Evolutionary conservation across 2,113 vertebrate species (phyloP), one percentile per base, ranked within the genome.

Genomic region (Procavia capensis): DNA sequence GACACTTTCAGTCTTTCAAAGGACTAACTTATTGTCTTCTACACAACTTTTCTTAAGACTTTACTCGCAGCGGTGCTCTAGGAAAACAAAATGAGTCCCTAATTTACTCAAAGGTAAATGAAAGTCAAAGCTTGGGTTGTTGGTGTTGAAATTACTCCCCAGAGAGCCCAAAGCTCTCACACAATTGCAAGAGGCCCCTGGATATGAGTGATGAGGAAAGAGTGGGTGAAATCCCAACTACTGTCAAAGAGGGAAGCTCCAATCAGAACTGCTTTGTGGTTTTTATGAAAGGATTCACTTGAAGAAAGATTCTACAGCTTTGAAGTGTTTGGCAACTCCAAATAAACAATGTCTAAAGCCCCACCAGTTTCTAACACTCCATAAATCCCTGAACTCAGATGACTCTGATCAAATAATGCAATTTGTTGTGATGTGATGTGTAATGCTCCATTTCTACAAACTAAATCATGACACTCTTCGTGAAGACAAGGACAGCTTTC

Each of bases 31-130:
- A 61, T 83, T 85, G 64, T 22, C 39, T 79, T 63, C 47, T 2
- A 74, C 39, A 43, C 20, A 88, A 5, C 20, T 14, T 93, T 94
- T 70, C 45, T 81, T 68, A 94, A 94, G 59, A 93, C 88, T 64
- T 70, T 91, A 50, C 45, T 61, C 4, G 24, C 82, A 39, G 24
- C 6, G 20, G 9, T 70, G 68, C 39, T 10, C 72, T 80, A 36
- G 43, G 36, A 75, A 85, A 80, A 68, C 2, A 76, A 92, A 31
- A 3, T 9, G 24, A 41, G 11, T 61, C 27, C 43, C 95, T 50
- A 63, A 6, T 74, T 78, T 93, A n/a, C 39, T 79, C 80, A 74
- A 14, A 84, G 29, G 34, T 70, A 64, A 88, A 47, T 34, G 34
- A 57, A 27, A 8, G 45, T 22, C 54, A 57, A 84, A 94, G 27